A percentile compares a stretch with the other conserved stretches of the same genome.
These are phyloP conservation scores for Myathropa florea DNA, from an alignment of 2,888 invertebrate genomes.

Conservation along the genomic window DNA sequence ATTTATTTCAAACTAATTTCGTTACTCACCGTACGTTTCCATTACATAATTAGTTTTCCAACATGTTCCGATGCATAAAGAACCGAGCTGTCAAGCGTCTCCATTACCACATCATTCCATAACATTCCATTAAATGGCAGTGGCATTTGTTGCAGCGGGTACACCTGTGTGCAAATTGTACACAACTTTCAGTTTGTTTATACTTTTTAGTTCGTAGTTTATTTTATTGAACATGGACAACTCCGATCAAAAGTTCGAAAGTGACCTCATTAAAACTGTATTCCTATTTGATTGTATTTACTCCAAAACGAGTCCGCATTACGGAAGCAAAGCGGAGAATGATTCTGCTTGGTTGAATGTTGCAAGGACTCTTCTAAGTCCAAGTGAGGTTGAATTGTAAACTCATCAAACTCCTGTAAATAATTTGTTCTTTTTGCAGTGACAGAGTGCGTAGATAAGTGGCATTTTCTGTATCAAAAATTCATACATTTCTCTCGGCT, in stretches of 20 bases:
- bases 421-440: not conserved
- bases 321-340: not conserved
- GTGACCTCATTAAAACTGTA: not conserved
- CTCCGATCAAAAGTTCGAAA: not conserved
- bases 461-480: conserved; percentile 1
- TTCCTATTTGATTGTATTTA: not conserved
- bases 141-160: too few species aligned
- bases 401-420: too few species aligned
- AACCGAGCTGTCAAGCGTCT: not conserved
- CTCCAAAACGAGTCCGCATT: not conserved
- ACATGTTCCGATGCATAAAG: too few species aligned
- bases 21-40: too few species aligned
- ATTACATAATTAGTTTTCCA: too few species aligned
- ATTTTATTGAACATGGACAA: not conserved
- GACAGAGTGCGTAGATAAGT: not conserved
- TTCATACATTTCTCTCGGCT: not conserved
- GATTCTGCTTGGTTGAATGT: not conserved
- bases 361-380: not conserved
- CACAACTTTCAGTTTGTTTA: not conserved
- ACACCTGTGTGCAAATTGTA: not conserved
- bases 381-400: not conserved
- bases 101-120: not conserved
- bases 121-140: not conserved
- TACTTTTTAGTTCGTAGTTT: too few species aligned
- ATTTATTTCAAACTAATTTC: too few species aligned